phyloP scores from a whole-genome alignment of 2,797 vertebrate genomes.

The Erethizon dorsatum region DNA sequence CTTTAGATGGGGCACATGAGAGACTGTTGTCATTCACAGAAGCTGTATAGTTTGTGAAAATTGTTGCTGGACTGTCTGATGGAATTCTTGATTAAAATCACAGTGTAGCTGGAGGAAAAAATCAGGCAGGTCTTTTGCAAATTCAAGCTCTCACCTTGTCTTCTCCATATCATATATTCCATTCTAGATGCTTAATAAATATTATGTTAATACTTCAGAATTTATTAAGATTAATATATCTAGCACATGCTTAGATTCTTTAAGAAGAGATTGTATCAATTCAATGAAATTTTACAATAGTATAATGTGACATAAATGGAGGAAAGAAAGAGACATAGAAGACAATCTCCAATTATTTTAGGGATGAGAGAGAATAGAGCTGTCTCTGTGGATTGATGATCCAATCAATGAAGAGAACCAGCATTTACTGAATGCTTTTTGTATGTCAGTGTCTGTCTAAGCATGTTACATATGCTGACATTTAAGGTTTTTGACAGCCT shows the following conservation, averaged over 20 bases:
- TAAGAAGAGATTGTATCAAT: conserved; percentile 49
- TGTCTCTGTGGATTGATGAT: neutral
- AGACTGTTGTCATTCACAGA: neutral
- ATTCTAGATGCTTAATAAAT: conserved; percentile 42
- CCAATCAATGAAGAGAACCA: neutral
- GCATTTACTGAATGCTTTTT: neutral
- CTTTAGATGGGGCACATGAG: neutral
- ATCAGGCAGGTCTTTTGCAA: neutral
- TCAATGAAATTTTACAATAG: conserved; percentile 55
- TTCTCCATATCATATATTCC: neutral
- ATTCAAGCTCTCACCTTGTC: neutral
- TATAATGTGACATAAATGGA: conserved; percentile 1
- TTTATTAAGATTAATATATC: conserved; percentile 67
- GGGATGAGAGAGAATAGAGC: neutral
- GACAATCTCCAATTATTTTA: neutral
- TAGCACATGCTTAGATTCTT: neutral
- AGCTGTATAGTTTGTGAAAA: neutral
- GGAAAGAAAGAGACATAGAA: neutral
- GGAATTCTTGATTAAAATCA: conserved; percentile 63
- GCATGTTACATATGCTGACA: neutral
- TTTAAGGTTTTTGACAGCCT: neutral
- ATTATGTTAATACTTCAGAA: conserved; percentile 43
- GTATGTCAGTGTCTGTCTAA: neutral
- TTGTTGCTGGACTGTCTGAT: neutral
- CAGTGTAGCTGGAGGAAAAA: neutral